These are phyloP conservation scores for Chrosomus eos DNA, from an alignment of 2,797 vertebrate genomes.

Conservation along the genomic window DNA sequence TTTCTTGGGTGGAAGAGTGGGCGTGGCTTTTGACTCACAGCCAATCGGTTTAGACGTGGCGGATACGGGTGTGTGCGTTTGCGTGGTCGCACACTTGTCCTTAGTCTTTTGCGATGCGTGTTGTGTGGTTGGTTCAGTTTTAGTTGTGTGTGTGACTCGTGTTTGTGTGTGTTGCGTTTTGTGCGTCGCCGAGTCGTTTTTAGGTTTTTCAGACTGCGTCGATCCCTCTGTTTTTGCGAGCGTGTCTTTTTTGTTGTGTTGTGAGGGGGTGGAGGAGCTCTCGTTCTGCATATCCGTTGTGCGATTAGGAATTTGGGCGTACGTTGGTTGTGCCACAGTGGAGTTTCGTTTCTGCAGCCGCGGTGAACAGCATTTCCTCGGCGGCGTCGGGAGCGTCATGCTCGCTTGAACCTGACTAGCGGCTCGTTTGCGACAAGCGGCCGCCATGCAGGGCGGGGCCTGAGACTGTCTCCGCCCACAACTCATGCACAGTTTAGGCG, in stretches of 20 bases:
- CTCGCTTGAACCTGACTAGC: conserved; percentile 71
- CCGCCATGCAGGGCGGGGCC: conserved; percentile 72
- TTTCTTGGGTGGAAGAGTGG: conserved; percentile 40
- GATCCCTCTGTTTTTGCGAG: conserved; percentile 64
- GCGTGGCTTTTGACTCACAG: conserved; percentile 54
- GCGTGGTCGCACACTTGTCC: conserved; percentile 21
- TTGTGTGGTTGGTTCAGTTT: conserved; percentile 53
- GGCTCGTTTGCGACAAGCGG: conserved; percentile 72
- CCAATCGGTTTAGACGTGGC: conserved; percentile 52
- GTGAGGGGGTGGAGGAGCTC: conserved; percentile 32
- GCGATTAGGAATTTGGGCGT: conserved; percentile 31
- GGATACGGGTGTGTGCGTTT: background rate
- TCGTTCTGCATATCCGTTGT: background rate
- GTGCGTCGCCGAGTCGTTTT: conserved; percentile 63
- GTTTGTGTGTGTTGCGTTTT: conserved; percentile 46
- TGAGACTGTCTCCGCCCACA: conserved; percentile 78
- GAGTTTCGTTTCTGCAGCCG: conserved; percentile 53
- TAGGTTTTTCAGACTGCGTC: conserved; percentile 50
- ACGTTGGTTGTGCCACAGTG: conserved; percentile 22
- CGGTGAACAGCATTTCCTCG: conserved; percentile 47
- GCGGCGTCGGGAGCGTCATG: conserved; percentile 77
- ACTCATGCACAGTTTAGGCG: conserved; percentile 71
- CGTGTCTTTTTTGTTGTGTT: conserved; percentile 60
- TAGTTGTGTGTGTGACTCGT: conserved; percentile 43
- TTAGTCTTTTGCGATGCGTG: background rate